A percentile compares a stretch with the other conserved stretches of the same genome.
Evolutionary conservation across 2,888 invertebrate genomes (phyloP).

Genomic region (Hoplodrina ambigua): DNA sequence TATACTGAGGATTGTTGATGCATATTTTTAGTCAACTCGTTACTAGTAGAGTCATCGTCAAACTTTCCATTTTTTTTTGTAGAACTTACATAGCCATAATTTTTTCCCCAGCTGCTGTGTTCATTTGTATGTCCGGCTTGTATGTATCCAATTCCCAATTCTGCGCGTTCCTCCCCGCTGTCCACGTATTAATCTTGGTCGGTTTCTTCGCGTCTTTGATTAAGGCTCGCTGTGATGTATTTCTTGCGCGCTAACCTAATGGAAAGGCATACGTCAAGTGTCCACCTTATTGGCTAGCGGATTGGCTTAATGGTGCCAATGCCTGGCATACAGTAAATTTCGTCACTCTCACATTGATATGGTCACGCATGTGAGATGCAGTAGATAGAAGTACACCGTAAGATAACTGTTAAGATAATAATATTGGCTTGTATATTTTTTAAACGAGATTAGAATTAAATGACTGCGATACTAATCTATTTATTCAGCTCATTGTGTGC

Average conservation of each 20-base stretch:
- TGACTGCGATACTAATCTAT: conserved; percentile 60
- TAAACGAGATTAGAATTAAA: conserved; percentile 59
- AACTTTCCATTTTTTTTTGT: conserved; percentile 40
- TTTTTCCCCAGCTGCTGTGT: conserved; percentile 66
- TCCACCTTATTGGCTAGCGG: conserved; percentile 88
- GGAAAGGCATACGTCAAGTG: conserved; percentile 89
- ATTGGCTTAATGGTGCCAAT: conserved; percentile 86
- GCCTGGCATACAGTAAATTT: conserved; percentile 78
- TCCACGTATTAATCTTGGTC: conserved; percentile 86
- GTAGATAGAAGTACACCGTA: conserved; percentile 48
- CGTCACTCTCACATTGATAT: conserved; percentile 72
- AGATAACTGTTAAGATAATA: conserved; percentile 54
- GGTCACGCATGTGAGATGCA: conserved; percentile 51
- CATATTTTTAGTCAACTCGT: background rate
- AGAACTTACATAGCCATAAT: conserved; percentile 59
- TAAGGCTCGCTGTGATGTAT: conserved; percentile 88
- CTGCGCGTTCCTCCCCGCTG: conserved; percentile 75
- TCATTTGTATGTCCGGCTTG: conserved; percentile 75
- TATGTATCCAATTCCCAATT: conserved; percentile 75
- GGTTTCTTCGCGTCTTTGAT: conserved; percentile 87
- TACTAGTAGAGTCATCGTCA: background rate
- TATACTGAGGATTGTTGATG: conserved; percentile 32
- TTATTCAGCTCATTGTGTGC: conserved; percentile 68
- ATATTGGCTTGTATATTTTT: conserved; percentile 48
- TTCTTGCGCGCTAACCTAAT: conserved; percentile 88